Evolutionary conservation across 1,140 invertebrate species (phyloP).

Genomic region (Halesus radiatus): DNA sequence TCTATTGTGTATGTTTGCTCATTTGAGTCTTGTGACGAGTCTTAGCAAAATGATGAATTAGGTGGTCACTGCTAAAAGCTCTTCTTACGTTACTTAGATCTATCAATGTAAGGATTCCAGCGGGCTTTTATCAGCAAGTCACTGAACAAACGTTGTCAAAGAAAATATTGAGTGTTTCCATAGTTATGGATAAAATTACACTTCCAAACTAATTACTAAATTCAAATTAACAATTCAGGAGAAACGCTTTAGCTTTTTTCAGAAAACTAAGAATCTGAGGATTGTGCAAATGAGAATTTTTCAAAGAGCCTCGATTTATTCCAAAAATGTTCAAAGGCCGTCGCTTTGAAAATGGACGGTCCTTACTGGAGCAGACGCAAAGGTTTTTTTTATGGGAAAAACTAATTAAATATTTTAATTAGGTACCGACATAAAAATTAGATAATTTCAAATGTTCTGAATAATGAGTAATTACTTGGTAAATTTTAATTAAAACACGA

Average conservation of each 20-base stretch:
- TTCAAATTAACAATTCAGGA: too few relatives aligned
- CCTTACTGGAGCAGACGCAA: neutral
- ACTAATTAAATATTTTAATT: slow-evolving; percentile 36
- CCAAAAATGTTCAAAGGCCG: neutral
- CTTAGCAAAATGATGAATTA: slow-evolving; percentile 21
- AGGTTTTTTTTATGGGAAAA: neutral
- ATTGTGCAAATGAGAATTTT: too few relatives aligned
- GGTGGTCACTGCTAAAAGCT: slow-evolving; percentile 34
- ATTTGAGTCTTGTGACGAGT: neutral
- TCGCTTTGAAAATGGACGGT: neutral
- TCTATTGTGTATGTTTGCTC: neutral
- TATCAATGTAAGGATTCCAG: neutral
- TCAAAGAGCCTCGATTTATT: neutral
- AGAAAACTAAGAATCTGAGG: too few relatives aligned
- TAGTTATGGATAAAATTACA: too few relatives aligned
- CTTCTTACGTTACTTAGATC: slow-evolving; percentile 16
- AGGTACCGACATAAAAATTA: slow-evolving; percentile 4
- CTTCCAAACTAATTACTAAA: too few relatives aligned
- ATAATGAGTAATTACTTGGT: slow-evolving; percentile 31
- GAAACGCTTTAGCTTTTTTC: too few relatives aligned
- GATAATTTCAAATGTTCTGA: slow-evolving; percentile 6
- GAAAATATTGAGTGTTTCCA: too few relatives aligned
- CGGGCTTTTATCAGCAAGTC: too few relatives aligned
- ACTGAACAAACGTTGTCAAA: too few relatives aligned
- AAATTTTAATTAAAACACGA: slow-evolving; percentile 40